A percentile compares a stretch with the other conserved stretches of the same genome.
Conservation (phyloP, 1,140 invertebrate genomes). For the Drosophila funebris region DNA sequence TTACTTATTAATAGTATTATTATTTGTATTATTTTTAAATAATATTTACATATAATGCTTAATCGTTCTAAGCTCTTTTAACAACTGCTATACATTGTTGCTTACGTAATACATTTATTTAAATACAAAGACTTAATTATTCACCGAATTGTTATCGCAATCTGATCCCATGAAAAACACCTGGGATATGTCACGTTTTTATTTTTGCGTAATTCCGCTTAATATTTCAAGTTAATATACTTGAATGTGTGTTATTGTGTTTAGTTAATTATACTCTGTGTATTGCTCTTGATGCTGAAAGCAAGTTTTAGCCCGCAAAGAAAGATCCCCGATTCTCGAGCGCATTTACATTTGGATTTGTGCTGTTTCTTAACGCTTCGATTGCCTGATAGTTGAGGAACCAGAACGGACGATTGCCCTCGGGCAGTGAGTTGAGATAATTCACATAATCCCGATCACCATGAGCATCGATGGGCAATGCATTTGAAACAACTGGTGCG, state of each 20-base stretch:
- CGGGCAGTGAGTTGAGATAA: conserved; percentile 81
- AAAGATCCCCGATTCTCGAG: conserved; percentile 65
- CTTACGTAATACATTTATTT: background rate
- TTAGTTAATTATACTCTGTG: background rate
- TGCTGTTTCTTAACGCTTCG: conserved; percentile 76
- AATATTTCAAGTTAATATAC: background rate
- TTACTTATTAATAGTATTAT: background rate
- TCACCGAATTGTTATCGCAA: conserved; percentile 9
- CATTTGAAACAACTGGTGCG: background rate
- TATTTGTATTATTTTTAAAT: conserved; percentile 9
- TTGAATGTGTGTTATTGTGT: background rate
- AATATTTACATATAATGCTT: background rate
- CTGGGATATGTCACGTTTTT: conserved; percentile 23
- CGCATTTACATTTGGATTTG: conserved; percentile 56
- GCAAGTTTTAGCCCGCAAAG: conserved; percentile 59
- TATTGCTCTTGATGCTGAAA: background rate
- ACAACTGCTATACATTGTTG: too few species aligned
- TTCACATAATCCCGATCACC: conserved; percentile 84
- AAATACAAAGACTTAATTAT: conserved; percentile 1
- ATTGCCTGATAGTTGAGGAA: conserved; percentile 83
- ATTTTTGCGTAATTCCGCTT: conserved; percentile 7
- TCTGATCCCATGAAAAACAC: conserved; percentile 5
- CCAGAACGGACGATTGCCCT: conserved; percentile 85
- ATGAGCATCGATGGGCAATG: conserved; percentile 78
- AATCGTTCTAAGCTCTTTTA: background rate